A percentile compares a stretch with the other conserved stretches of the same genome.
phyloP scores from a whole-genome alignment of 1,140 invertebrate genomes.

The Drosophila tropicalis region DNA sequence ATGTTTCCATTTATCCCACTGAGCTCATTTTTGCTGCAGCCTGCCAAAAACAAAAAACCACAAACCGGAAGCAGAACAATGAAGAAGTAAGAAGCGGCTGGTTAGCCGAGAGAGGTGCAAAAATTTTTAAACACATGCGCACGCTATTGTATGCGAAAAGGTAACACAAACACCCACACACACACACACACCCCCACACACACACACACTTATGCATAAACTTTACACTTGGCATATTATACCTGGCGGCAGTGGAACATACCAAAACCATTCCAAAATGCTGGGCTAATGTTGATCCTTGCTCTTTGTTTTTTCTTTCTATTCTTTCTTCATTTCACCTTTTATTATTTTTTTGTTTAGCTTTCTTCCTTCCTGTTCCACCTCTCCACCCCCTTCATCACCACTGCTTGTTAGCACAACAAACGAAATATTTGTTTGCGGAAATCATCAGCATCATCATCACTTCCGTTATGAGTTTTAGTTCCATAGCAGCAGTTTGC shows the following conservation, averaged over 20 bases:
- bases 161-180: constrained; percentile 29
- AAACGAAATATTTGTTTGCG: constrained; percentile 75
- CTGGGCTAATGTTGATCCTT: constrained; percentile 51
- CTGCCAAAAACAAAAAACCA: constrained; percentile 55
- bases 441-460: constrained; percentile 76
- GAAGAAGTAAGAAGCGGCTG: constrained; percentile 9
- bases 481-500: constrained; percentile 18
- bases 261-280: constrained; percentile 37
- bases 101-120: neutral
- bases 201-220: constrained; percentile 1
- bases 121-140: constrained; percentile 26
- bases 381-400: too few relatives aligned
- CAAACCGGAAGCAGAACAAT: constrained; percentile 60
- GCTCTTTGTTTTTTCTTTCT: neutral
- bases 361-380: neutral
- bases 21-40: constrained; percentile 57
- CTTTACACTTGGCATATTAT: constrained; percentile 39
- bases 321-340: neutral
- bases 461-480: constrained; percentile 60
- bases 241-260: constrained; percentile 48
- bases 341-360: neutral
- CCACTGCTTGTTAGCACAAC: constrained; percentile 45
- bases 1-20: constrained; percentile 74
- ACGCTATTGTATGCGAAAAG: constrained; percentile 49
- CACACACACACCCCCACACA: constrained; percentile 4